These are phyloP conservation scores for Caenorhabditis virilis DNA, from an alignment of 2,888 invertebrate species.

Conservation along the genomic window DNA sequence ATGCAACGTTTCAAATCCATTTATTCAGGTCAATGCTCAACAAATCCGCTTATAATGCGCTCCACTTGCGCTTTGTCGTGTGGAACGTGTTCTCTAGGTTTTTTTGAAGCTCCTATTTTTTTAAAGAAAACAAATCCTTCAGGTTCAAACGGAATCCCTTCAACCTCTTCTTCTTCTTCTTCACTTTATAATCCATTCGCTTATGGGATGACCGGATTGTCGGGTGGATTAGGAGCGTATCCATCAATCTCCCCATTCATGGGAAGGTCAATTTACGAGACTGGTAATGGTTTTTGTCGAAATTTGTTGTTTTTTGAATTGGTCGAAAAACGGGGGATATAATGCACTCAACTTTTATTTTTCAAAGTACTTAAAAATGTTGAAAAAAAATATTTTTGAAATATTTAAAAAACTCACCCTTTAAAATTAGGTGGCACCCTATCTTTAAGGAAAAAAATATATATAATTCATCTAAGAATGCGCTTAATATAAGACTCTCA, in stretches of 20 bases:
- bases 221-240: constrained; percentile 2
- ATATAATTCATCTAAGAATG: no score
- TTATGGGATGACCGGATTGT: not conserved
- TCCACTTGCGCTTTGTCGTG: constrained; percentile 30
- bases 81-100: constrained; percentile 17
- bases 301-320: no score
- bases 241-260: constrained; percentile 21
- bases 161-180: constrained; percentile 5
- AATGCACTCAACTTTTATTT: no score
- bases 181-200: constrained; percentile 3
- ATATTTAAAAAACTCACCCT: not conserved
- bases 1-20: not conserved
- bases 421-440: no score
- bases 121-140: not conserved
- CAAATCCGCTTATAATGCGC: constrained; percentile 29
- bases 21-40: constrained; percentile 26
- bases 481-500: no score
- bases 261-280: constrained; percentile 33
- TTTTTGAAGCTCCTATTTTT: not conserved
- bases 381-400: not conserved
- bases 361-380: not conserved
- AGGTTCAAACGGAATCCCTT: not conserved
- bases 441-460: not conserved
- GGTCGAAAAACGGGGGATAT: no score
- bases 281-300: constrained; percentile 16